phyloP scores from a whole-genome alignment of 2,888 invertebrate genomes.

The Melanostoma mellinum region DNA sequence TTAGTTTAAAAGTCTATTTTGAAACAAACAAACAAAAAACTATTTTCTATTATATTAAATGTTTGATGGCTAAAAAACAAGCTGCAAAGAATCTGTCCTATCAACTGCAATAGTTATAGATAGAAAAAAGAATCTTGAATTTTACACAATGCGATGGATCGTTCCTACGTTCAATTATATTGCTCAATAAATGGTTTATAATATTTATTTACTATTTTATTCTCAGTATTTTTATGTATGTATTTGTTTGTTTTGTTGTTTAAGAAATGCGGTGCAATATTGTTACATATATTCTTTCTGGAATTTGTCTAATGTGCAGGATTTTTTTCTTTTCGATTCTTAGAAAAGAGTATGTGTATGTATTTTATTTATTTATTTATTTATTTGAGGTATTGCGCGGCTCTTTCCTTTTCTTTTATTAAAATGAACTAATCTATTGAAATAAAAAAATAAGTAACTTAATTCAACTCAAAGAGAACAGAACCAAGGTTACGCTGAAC shows the following conservation, averaged over 20 bases:
- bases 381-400: conserved; percentile 70
- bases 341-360: too few species aligned
- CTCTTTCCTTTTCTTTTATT: background rate
- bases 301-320: conserved; percentile 51
- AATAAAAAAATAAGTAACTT: conserved; percentile 1
- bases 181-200: conserved; percentile 44
- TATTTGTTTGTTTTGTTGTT: background rate
- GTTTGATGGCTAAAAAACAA: background rate
- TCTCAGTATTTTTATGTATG: conserved; percentile 29
- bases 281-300: conserved; percentile 18
- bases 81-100: conserved; percentile 6
- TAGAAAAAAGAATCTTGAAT: conserved; percentile 26
- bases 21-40: conserved; percentile 29
- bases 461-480: conserved; percentile 1
- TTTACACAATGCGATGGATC: conserved; percentile 71
- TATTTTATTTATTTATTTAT: conserved; percentile 24
- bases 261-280: conserved; percentile 38
- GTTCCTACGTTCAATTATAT: conserved; percentile 67
- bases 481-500: background rate
- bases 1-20: too few species aligned
- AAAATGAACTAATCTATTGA: conserved; percentile 8
- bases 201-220: conserved; percentile 43
- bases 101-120: background rate
- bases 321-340: conserved; percentile 5
- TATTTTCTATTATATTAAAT: conserved; percentile 36